These are phyloP conservation scores for Terrapene triunguis DNA, from an alignment of 2,113 vertebrate genomes.

Conservation along the genomic window DNA sequence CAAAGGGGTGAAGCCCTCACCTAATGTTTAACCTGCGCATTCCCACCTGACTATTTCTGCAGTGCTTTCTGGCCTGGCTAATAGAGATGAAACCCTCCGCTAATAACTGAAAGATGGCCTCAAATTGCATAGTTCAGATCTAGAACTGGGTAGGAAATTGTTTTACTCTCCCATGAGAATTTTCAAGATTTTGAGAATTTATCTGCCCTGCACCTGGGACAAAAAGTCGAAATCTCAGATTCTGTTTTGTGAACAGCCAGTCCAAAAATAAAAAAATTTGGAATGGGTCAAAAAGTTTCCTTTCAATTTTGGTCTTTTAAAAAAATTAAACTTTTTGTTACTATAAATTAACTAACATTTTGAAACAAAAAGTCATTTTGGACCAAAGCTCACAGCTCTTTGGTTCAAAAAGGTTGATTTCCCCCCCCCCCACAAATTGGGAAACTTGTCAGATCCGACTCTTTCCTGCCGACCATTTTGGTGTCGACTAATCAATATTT, in stretches of 20 bases:
- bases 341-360: neutral
- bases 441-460: neutral
- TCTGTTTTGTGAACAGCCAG: neutral
- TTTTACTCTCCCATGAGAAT: neutral
- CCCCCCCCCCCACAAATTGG: neutral
- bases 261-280: neutral
- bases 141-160: neutral
- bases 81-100: neutral
- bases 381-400: neutral
- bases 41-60: neutral
- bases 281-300: neutral
- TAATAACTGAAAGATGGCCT: neutral
- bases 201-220: neutral
- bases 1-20: neutral
- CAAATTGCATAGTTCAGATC: neutral
- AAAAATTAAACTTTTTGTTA: neutral
- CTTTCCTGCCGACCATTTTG: neutral
- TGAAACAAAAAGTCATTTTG: neutral
- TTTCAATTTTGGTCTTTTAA: neutral
- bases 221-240: neutral
- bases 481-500: neutral
- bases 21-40: neutral
- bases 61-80: neutral
- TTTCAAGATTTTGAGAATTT: neutral
- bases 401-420: neutral